These are phyloP conservation scores for Anser cygnoides DNA, from an alignment of 2,113 vertebrate species.

Conservation along the genomic window DNA sequence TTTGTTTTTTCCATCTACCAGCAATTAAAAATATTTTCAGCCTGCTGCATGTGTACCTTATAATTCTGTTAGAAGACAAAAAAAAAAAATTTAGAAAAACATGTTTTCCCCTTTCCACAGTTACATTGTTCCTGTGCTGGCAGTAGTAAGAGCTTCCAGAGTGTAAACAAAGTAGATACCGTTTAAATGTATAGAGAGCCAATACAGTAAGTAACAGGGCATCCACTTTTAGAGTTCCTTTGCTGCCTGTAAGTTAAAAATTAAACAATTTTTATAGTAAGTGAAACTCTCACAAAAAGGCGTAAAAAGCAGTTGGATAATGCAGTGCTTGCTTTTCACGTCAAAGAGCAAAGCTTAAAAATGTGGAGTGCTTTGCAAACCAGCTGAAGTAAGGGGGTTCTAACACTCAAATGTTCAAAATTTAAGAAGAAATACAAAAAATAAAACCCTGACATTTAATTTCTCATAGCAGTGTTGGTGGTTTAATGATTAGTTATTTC, in stretches of 20 bases:
- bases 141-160: conserved; percentile 35
- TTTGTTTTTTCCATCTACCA: conserved; percentile 43
- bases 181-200: not conserved
- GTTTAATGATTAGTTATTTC: not conserved
- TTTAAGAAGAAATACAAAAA: not conserved
- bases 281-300: not conserved
- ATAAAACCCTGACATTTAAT: not conserved
- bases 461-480: not conserved
- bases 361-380: not conserved
- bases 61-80: conserved; percentile 46
- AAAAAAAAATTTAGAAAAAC: conserved; percentile 62
- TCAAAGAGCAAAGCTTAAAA: not conserved
- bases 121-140: conserved; percentile 61
- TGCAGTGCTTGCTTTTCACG: not conserved
- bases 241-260: conserved; percentile 23
- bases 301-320: not conserved
- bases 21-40: conserved; percentile 48
- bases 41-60: conserved; percentile 21
- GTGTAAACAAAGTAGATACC: conserved; percentile 36
- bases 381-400: not conserved
- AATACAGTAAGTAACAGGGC: not conserved
- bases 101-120: conserved; percentile 56
- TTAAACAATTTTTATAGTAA: not conserved
- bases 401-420: not conserved
- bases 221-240: not conserved